Evolutionary conservation across 2,113 vertebrate species (phyloP).

Genomic region (Leptobrachium leishanense): DNA sequence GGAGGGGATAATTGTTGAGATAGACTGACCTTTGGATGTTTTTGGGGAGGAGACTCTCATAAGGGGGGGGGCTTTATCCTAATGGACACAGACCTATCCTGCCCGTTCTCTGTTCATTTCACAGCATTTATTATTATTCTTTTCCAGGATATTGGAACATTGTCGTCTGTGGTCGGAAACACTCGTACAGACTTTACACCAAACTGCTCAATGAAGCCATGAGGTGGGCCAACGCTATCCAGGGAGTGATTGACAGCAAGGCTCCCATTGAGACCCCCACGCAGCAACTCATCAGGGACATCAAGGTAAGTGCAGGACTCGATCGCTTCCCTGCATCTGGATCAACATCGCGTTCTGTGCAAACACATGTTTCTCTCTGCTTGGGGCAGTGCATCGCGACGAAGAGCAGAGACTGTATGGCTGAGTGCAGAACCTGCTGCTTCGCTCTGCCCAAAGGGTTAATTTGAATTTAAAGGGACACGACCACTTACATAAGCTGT

Average conservation of each 20-base stretch:
- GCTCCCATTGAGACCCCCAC: conserved; percentile 90
- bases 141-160: conserved; percentile 87
- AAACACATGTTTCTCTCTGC: not conserved
- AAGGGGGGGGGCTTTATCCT: too few relatives aligned
- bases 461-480: too few relatives aligned
- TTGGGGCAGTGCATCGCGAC: too few relatives aligned
- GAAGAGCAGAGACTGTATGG: too few relatives aligned
- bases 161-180: conserved; percentile 84
- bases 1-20: too few relatives aligned
- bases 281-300: conserved; percentile 88
- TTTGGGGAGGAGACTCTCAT: too few relatives aligned
- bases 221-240: conserved; percentile 86
- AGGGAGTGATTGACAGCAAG: conserved; percentile 89
- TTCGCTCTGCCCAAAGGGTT: too few relatives aligned
- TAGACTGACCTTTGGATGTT: too few relatives aligned
- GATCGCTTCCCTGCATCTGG: not conserved
- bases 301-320: conserved; percentile 70
- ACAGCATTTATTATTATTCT: not conserved
- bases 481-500: too few relatives aligned
- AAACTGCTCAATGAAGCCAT: conserved; percentile 88
- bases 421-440: too few relatives aligned
- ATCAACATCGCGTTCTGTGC: not conserved
- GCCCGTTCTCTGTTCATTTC: not conserved
- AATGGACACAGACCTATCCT: too few relatives aligned
- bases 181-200: conserved; percentile 84